These are phyloP conservation scores for Philereme transversata DNA, from an alignment of 2,888 invertebrate genomes.

Conservation along the genomic window DNA sequence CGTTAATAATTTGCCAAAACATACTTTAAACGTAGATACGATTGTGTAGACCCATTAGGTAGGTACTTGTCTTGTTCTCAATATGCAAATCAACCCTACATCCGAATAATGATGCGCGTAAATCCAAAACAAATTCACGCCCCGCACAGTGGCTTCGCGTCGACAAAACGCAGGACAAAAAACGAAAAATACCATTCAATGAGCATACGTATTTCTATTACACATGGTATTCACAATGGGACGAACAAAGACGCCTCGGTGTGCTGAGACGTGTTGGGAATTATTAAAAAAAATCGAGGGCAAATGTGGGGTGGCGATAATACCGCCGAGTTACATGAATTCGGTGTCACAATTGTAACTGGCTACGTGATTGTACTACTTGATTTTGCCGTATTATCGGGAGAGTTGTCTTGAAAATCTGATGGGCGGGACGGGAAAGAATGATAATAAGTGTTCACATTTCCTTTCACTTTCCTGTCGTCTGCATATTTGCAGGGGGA, in stretches of 20 bases:
- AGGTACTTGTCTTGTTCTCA: neutral
- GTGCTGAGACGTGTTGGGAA: slow-evolving; percentile 69
- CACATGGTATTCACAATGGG: slow-evolving; percentile 71
- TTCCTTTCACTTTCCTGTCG: slow-evolving; percentile 38
- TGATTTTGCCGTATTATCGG: slow-evolving; percentile 57
- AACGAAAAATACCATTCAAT: slow-evolving; percentile 57
- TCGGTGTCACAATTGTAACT: slow-evolving; percentile 69
- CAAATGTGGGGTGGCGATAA: slow-evolving; percentile 67
- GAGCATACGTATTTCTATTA: slow-evolving; percentile 64
- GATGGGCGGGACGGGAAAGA: slow-evolving; percentile 53
- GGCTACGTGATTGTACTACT: slow-evolving; percentile 68
- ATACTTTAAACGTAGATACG: no score
- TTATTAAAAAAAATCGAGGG: slow-evolving; percentile 71
- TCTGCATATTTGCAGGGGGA: slow-evolving; percentile 36
- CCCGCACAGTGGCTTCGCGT: slow-evolving; percentile 44
- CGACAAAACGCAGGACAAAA: slow-evolving; percentile 51
- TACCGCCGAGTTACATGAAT: slow-evolving; percentile 64
- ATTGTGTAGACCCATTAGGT: no score
- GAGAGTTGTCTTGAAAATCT: slow-evolving; percentile 58
- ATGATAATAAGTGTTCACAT: slow-evolving; percentile 47
- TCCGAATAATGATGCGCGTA: slow-evolving; percentile 13
- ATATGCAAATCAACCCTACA: slow-evolving; percentile 17
- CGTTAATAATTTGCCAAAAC: no score
- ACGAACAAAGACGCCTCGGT: slow-evolving; percentile 65
- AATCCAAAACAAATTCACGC: slow-evolving; percentile 29